A percentile compares a stretch with the other conserved stretches of the same genome.
phyloP scores from a whole-genome alignment of 2,797 vertebrate species.

The Rhynchotus rufescens region DNA sequence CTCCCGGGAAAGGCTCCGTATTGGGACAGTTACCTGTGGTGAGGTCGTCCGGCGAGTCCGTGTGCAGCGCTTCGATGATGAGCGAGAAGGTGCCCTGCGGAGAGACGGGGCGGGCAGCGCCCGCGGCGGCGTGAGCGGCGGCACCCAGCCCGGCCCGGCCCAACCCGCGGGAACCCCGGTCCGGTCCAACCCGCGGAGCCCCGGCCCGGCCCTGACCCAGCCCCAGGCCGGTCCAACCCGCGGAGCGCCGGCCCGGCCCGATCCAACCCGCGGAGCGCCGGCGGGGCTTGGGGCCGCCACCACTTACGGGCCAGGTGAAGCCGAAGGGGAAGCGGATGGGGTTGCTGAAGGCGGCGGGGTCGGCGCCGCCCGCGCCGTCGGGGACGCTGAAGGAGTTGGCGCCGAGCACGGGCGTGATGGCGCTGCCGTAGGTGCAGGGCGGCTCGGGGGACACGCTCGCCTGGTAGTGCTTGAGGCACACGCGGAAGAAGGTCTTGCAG shows the following conservation, averaged over 20 bases:
- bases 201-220: background rate
- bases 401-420: slow-evolving; percentile 94
- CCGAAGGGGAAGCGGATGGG: slow-evolving; percentile 94
- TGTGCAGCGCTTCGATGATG: slow-evolving; percentile 96
- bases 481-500: slow-evolving; percentile 97
- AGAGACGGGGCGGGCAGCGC: background rate
- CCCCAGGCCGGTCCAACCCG: background rate
- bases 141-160: background rate
- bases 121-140: background rate
- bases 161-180: no score
- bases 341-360: slow-evolving; percentile 90
- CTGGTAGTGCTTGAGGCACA: slow-evolving; percentile 98
- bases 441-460: slow-evolving; percentile 95
- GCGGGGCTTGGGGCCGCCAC: background rate
- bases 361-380: slow-evolving; percentile 83
- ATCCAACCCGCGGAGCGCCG: background rate
- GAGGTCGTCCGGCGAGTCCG: slow-evolving; percentile 93
- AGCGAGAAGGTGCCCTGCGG: slow-evolving; percentile 97
- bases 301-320: slow-evolving; percentile 98
- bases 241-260: no score
- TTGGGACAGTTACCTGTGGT: slow-evolving; percentile 86
- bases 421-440: slow-evolving; percentile 95
- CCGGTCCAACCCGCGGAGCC: background rate
- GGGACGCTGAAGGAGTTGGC: slow-evolving; percentile 96
- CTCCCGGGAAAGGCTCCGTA: background rate